These are phyloP conservation scores for Aporophyla lueneburgensis DNA, from an alignment of 2,888 invertebrate genomes.

Conservation along the genomic window DNA sequence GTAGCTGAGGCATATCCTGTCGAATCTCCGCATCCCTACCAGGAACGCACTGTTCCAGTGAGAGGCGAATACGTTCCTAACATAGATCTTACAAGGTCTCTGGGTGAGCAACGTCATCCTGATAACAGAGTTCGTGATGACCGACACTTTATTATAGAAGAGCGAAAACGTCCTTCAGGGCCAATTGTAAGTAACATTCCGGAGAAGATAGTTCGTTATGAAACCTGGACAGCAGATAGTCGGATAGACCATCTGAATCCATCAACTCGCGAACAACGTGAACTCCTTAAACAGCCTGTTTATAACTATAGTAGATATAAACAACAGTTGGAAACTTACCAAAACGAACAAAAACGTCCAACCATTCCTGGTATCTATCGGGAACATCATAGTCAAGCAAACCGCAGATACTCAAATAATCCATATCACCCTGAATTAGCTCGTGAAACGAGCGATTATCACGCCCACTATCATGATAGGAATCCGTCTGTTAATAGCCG, in stretches of 20 bases:
- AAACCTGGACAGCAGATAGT: constrained; percentile 86
- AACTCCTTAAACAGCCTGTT: constrained; percentile 86
- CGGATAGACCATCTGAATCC: constrained; percentile 84
- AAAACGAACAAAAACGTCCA: constrained; percentile 84
- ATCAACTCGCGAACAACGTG: constrained; percentile 84
- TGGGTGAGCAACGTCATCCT: constrained; percentile 79
- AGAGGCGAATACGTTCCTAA: constrained; percentile 85
- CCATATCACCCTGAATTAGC: constrained; percentile 77
- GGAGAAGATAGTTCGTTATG: constrained; percentile 87
- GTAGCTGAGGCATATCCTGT: constrained; percentile 78
- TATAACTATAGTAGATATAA: constrained; percentile 87
- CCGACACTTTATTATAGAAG: constrained; percentile 84
- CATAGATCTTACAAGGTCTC: constrained; percentile 87
- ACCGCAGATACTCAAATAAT: constrained; percentile 79
- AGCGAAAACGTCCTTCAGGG: constrained; percentile 85
- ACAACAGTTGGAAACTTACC: constrained; percentile 85
- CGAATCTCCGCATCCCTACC: constrained; percentile 83
- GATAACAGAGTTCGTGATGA: constrained; percentile 85
- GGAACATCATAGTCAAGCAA: constrained; percentile 78
- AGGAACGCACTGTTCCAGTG: constrained; percentile 77
- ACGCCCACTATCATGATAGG: constrained; percentile 82
- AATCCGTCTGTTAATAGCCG: constrained; percentile 78
- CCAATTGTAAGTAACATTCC: constrained; percentile 88
- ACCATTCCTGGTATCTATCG: constrained; percentile 76
- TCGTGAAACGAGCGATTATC: constrained; percentile 82